Evolutionary conservation across 2,888 invertebrate genomes (phyloP).

Genomic region (Idaea aversata): DNA sequence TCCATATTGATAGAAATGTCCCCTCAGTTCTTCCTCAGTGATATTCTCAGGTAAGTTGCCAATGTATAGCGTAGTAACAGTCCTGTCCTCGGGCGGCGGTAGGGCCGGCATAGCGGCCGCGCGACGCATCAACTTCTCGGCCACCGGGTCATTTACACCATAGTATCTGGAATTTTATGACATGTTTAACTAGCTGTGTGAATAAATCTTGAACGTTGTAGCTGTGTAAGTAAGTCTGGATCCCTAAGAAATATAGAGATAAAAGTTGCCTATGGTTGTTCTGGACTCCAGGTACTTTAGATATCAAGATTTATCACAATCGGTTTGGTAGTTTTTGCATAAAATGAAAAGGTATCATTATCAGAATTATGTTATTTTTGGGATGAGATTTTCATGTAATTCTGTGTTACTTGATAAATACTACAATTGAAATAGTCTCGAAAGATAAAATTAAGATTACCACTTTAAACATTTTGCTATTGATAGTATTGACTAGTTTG

Average conservation of each 20-base stretch:
- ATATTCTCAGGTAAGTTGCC: slow-evolving; percentile 95
- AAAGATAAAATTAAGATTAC: background rate
- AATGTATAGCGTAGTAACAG: slow-evolving; percentile 98
- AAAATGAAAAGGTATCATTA: no score
- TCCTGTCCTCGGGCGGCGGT: slow-evolving; percentile 96
- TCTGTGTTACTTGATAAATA: no score
- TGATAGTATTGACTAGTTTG: background rate
- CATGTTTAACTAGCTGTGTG: background rate
- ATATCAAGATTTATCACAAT: no score
- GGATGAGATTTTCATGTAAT: background rate
- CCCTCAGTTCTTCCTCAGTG: slow-evolving; percentile 94
- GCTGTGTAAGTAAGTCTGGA: no score
- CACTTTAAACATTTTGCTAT: background rate
- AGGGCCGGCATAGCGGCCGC: slow-evolving; percentile 96
- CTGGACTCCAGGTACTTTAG: no score
- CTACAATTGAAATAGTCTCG: no score
- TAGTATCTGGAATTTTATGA: slow-evolving; percentile 83
- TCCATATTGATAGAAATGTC: slow-evolving; percentile 99
- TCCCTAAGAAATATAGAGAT: no score
- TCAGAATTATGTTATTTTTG: background rate
- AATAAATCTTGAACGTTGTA: background rate
- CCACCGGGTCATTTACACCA: slow-evolving; percentile 97
- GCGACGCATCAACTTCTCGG: slow-evolving; percentile 93
- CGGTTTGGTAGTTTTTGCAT: no score
- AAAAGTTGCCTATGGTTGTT: no score